A percentile compares a stretch with the other conserved stretches of the same genome.
phyloP scores from a whole-genome alignment of 1,140 invertebrate genomes.

The Sycophila sp. region DNA sequence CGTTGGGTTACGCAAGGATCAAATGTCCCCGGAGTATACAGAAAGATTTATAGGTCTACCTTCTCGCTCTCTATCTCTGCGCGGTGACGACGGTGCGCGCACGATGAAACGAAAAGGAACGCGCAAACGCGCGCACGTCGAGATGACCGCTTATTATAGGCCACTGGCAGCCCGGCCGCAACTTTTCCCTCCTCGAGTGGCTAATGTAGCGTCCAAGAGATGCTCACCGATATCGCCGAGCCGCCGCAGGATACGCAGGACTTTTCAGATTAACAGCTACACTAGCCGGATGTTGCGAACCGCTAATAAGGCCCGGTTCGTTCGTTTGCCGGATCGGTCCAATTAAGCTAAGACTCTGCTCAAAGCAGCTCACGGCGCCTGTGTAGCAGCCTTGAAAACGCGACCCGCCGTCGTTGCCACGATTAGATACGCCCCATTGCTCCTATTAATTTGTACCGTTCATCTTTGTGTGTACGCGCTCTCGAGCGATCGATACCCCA shows the following conservation, averaged over 20 bases:
- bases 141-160: conserved; percentile 62
- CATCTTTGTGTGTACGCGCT: background rate
- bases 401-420: no score
- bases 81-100: background rate
- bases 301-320: conserved; percentile 63
- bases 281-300: conserved; percentile 60
- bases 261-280: conserved; percentile 65
- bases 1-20: conserved; percentile 69
- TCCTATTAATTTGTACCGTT: conserved; percentile 4
- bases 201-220: background rate
- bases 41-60: conserved; percentile 66
- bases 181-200: conserved; percentile 45
- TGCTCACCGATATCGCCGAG: conserved; percentile 40
- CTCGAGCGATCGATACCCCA: no score
- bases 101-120: background rate
- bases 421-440: conserved; percentile 11
- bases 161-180: conserved; percentile 56
- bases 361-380: background rate
- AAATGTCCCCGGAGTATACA: conserved; percentile 68
- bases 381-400: background rate
- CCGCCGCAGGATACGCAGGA: conserved; percentile 61
- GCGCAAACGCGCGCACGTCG: background rate
- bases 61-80: conserved; percentile 39
- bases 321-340: no score
- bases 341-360: conserved; percentile 42